Evolutionary conservation across 2,888 invertebrate genomes (phyloP).

Genomic region (Falcaria lacertinaria): DNA sequence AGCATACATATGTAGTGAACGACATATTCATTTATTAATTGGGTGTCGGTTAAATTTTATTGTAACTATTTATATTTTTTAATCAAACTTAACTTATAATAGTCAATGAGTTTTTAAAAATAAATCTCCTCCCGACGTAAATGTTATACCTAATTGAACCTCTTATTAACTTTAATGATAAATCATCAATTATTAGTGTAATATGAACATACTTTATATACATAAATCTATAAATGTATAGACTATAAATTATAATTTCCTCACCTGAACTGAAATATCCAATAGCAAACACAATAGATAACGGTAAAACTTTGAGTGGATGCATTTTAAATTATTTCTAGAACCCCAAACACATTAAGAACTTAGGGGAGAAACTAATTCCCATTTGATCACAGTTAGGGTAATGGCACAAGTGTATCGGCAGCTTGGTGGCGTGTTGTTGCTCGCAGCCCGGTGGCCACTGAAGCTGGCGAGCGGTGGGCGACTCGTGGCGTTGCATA

Average conservation of each 20-base stretch:
- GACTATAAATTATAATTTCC: slow-evolving; percentile 2
- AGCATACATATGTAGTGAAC: too few species aligned
- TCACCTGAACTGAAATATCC: slow-evolving; percentile 42
- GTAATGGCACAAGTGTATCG: slow-evolving; percentile 23
- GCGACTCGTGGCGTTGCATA: slow-evolving; percentile 57
- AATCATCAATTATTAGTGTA: too few species aligned
- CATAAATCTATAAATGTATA: not conserved
- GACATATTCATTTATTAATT: too few species aligned
- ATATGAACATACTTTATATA: too few species aligned
- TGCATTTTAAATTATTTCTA: slow-evolving; percentile 23
- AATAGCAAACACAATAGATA: slow-evolving; percentile 26
- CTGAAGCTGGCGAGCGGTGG: slow-evolving; percentile 51
- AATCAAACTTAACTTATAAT: too few species aligned
- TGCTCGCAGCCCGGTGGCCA: slow-evolving; percentile 41
- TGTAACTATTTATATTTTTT: too few species aligned
- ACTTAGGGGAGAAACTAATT: slow-evolving; percentile 3
- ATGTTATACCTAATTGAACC: too few species aligned
- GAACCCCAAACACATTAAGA: slow-evolving; percentile 1
- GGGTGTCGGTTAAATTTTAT: too few species aligned
- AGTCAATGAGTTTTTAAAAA: too few species aligned
- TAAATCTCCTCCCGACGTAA: too few species aligned
- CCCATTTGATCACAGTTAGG: slow-evolving; percentile 18
- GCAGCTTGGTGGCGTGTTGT: slow-evolving; percentile 27
- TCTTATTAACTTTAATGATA: too few species aligned
- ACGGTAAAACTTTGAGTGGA: slow-evolving; percentile 23